These are phyloP conservation scores for Hirundichthys speculiger DNA, from an alignment of 2,113 vertebrate species.

Conservation along the genomic window DNA sequence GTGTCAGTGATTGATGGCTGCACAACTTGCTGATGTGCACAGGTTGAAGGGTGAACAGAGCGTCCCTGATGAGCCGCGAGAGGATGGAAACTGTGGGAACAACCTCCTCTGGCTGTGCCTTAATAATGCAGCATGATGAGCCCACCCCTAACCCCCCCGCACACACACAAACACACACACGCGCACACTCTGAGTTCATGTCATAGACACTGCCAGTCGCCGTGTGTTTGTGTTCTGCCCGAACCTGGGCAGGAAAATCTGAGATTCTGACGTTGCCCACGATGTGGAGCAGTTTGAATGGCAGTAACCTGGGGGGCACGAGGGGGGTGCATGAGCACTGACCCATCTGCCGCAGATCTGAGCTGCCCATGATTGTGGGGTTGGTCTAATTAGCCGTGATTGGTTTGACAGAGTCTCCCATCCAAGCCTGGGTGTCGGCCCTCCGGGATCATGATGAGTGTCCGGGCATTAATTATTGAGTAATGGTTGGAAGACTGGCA, in stretches of 20 bases:
- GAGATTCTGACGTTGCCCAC: constrained; percentile 28
- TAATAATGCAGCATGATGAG: constrained; percentile 29
- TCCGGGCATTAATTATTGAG: constrained; percentile 69
- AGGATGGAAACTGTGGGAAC: constrained; percentile 36
- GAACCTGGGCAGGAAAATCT: constrained; percentile 19
- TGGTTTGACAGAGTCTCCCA: constrained; percentile 56
- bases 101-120: constrained; percentile 40
- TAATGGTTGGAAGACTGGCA: constrained; percentile 56
- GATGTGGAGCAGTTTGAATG: constrained; percentile 35
- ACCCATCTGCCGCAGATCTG: constrained; percentile 48
- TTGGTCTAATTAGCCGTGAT: constrained; percentile 59
- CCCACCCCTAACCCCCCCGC: no score
- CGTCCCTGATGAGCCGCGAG: constrained; percentile 29
- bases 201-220: background rate
- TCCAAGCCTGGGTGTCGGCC: constrained; percentile 55
- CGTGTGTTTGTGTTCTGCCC: background rate
- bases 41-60: constrained; percentile 51
- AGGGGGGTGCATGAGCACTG: constrained; percentile 27
- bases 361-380: constrained; percentile 24
- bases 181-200: no score
- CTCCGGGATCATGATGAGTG: constrained; percentile 54
- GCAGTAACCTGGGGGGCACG: constrained; percentile 4
- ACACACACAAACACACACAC: background rate
- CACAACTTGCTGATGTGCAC: constrained; percentile 55
- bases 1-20: constrained; percentile 66